A percentile compares a stretch with the other conserved stretches of the same genome.
These are phyloP conservation scores for Pteronotus mesoamericanus DNA, from an alignment of 2,797 vertebrate species.

Conservation along the genomic window DNA sequence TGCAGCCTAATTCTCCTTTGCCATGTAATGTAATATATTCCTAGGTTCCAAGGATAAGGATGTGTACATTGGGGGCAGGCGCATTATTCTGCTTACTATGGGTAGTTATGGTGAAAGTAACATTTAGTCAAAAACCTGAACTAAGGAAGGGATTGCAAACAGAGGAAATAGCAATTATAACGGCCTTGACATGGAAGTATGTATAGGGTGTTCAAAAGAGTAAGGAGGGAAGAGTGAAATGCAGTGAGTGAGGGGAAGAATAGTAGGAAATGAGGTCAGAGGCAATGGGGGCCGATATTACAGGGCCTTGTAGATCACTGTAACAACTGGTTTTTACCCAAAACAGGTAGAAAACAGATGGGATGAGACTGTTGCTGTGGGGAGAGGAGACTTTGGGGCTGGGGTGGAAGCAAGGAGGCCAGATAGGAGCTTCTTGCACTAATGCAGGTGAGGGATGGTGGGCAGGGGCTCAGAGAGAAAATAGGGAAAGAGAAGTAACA, in stretches of 20 bases:
- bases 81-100: not conserved
- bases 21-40: not conserved
- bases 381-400: not conserved
- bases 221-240: not conserved
- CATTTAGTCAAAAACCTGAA: not conserved
- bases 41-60: not conserved
- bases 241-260: not conserved
- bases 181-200: not conserved
- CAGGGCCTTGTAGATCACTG: not conserved
- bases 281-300: not conserved
- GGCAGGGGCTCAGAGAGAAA: not conserved
- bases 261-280: not conserved
- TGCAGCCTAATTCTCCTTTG: not conserved
- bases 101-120: not conserved
- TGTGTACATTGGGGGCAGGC: not conserved
- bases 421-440: not conserved
- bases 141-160: not conserved
- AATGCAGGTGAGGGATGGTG: not conserved
- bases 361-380: not conserved
- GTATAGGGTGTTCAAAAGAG: not conserved
- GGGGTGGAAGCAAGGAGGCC: not conserved
- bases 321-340: not conserved
- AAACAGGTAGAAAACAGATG: not conserved
- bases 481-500: not conserved
- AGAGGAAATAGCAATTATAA: not conserved